Evolutionary conservation across 23 tunicate species (phyloP).

Genomic region (Ciona savignyi): DNA sequence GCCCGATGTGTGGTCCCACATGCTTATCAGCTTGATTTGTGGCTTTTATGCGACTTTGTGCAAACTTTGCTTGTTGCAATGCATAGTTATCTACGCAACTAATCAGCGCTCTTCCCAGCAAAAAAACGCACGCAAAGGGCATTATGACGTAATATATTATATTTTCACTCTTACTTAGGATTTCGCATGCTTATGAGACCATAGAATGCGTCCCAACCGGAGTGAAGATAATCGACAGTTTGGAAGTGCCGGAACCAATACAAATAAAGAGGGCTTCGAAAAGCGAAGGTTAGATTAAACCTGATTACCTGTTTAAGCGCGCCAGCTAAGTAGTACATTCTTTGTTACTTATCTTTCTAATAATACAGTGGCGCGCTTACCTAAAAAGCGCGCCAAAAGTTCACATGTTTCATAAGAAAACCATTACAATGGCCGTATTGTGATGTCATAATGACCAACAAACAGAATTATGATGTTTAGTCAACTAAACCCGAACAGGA

Average conservation of each 20-base stretch:
- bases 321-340: too few relatives aligned
- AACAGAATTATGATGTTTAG: neutral
- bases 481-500: too few relatives aligned
- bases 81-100: too few relatives aligned
- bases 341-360: too few relatives aligned
- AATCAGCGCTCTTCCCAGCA: too few relatives aligned
- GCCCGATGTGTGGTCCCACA: too few relatives aligned
- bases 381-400: too few relatives aligned
- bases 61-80: too few relatives aligned
- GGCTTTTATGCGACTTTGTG: too few relatives aligned
- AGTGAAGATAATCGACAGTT: slow-evolving; percentile 1
- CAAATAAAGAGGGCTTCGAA: neutral
- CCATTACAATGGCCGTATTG: neutral
- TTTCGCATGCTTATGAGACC: slow-evolving; percentile 3
- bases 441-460: neutral
- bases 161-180: neutral
- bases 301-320: neutral
- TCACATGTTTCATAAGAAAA: too few relatives aligned
- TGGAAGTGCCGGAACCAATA: neutral
- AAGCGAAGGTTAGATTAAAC: neutral
- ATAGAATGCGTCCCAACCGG: slow-evolving; percentile 1
- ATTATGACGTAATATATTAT: neutral
- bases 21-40: too few relatives aligned
- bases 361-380: too few relatives aligned
- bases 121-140: neutral